A percentile compares a stretch with the other conserved stretches of the same genome.
Conservation (phyloP, 2,888 invertebrate genomes). For the Plebejus argus region DNA sequence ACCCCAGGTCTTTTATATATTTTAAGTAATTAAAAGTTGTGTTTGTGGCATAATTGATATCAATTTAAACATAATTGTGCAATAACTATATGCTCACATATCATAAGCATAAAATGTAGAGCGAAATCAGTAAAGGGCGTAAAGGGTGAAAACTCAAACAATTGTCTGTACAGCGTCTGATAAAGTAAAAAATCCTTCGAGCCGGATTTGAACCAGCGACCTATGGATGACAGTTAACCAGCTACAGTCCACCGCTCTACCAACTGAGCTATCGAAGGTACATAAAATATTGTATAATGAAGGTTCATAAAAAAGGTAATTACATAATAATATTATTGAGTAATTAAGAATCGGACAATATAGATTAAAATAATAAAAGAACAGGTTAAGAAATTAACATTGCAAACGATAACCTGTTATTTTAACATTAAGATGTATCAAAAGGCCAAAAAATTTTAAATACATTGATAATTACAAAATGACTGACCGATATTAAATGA, state of each 20-base stretch:
- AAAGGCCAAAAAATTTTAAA: background rate
- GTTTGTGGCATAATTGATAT: too few relatives aligned
- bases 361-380: background rate
- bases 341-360: background rate
- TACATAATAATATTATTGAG: background rate
- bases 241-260: conserved; percentile 81
- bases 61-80: too few relatives aligned
- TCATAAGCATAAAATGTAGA: too few relatives aligned
- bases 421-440: background rate
- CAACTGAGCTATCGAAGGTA: conserved; percentile 81
- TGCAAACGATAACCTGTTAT: background rate
- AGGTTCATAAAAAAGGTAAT: background rate
- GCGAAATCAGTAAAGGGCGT: too few relatives aligned
- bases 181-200: conserved; percentile 82
- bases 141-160: too few relatives aligned
- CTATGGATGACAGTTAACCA: conserved; percentile 79
- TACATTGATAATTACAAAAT: background rate
- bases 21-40: too few relatives aligned
- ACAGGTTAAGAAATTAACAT: conserved; percentile 20
- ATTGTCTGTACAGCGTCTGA: conserved; percentile 79
- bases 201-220: conserved; percentile 86
- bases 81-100: too few relatives aligned
- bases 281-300: background rate
- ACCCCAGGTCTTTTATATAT: too few relatives aligned
- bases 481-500: too few relatives aligned